Base-by-base conservation (phyloP, 2,113 vertebrate species). In the Oreochromis tanganicae region DNA sequence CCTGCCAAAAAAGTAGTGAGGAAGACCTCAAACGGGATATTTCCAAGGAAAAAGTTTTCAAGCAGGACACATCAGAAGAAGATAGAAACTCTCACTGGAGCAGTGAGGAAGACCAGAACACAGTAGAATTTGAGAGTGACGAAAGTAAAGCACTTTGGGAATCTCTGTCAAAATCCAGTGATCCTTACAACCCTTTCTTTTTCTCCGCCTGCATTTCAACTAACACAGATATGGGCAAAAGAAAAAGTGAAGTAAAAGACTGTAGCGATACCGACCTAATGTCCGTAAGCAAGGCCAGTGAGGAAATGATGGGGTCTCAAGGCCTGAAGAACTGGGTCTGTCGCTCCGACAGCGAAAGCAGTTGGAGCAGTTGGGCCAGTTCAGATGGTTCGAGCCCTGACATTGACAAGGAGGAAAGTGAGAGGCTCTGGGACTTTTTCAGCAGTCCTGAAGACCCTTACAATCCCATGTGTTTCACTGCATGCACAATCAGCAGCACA, bases 381-480 rank as follows among this genome's bases (percentile, higher is more conserved):
- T 97, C 96, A 0, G 94, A 96, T 2, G 85, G 93, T 5, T 97
- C 96, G 0, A 89, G 90, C 17, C 83, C 94, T 0, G 96, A 95
- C 46, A 57, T 94, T 0, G 96, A 96, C 61, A 81, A 61, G 24
- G 96, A 96, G 48, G 95, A 97, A 66, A 95, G 81, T 24, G 94
- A 96, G 79, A 88, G 87, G 55, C 94, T 97, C 2, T 95, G 96
- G 95, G 95, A 97, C 36, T 93, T 96, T 34, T 96, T 97, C 85
- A 90, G 89, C 84, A 87, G 66, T 13, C 89, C 95, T 0, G 85
- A 81, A 14, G 96, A 97, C 93, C 96, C 96, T 7, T 97, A 96
- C 87, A 96, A 97, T 75, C 97, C 96, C 29, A 81, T 97, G 92
- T 95, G 94, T 59, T 97, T 97, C 89, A 95, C 93, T 1, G 96